Conservation (phyloP, 92 coral and sea anemone species). For the Actinernus sp. region DNA sequence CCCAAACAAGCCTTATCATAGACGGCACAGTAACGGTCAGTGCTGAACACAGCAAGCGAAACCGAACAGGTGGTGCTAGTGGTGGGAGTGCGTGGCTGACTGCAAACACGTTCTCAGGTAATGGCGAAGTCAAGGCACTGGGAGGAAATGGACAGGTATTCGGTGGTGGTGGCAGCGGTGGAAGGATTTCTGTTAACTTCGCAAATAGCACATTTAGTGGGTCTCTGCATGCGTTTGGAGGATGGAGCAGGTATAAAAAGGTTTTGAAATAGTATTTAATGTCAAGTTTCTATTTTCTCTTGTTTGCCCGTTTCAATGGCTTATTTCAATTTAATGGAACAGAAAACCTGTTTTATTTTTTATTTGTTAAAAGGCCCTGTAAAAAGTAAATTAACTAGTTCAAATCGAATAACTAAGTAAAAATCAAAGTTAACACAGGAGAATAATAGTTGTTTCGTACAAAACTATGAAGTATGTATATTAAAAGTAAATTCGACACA, state of each 20-base stretch:
- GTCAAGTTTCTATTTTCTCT: not conserved
- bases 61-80: constrained; percentile 86
- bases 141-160: constrained; percentile 84
- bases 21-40: constrained; percentile 82
- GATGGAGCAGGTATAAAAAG: constrained; percentile 45
- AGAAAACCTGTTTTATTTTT: no score
- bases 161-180: constrained; percentile 97
- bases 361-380: no score
- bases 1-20: constrained; percentile 47
- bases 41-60: constrained; percentile 66
- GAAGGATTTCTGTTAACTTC: constrained; percentile 78
- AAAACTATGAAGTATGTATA: no score
- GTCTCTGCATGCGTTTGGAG: constrained; percentile 82
- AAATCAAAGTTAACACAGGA: no score
- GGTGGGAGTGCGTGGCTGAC: constrained; percentile 94
- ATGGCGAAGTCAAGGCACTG: constrained; percentile 76
- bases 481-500: no score
- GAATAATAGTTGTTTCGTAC: no score
- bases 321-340: no score
- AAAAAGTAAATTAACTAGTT: no score
- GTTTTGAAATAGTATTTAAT: not conserved
- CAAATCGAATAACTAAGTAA: no score
- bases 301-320: not conserved
- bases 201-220: constrained; percentile 87
- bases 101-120: constrained; percentile 69